Evolutionary conservation across 2,888 invertebrate species (phyloP).

Genomic region (Cantharis lateralis): DNA sequence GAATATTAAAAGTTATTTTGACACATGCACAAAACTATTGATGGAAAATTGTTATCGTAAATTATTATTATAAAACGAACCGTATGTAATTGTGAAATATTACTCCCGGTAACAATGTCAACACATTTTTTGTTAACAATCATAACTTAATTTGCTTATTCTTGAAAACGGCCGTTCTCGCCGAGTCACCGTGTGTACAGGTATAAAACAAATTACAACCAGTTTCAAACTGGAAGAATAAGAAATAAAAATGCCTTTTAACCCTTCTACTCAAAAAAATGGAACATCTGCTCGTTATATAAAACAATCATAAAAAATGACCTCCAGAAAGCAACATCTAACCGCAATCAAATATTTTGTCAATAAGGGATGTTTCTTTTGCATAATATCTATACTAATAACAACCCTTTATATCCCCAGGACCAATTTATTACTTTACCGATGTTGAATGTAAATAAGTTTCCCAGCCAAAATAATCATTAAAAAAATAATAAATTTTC

Average conservation of each 20-base stretch:
- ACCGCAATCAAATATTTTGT: constrained; percentile 12
- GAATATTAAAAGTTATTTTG: not conserved
- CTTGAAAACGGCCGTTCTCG: not conserved
- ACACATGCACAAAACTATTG: not conserved
- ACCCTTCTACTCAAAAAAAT: not conserved
- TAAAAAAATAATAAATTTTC: not conserved
- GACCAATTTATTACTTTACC: not conserved
- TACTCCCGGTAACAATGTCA: not conserved
- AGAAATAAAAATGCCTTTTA: not conserved
- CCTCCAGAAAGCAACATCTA: constrained; percentile 7
- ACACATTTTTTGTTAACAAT: not conserved
- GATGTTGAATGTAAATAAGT: not conserved
- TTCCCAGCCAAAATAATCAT: not conserved
- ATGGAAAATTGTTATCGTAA: not conserved
- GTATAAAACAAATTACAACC: not conserved
- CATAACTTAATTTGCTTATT: not conserved
- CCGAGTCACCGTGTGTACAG: not conserved
- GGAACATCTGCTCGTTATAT: constrained; percentile 13
- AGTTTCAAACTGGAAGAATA: not conserved
- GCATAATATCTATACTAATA: constrained; percentile 7
- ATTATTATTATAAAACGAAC: not conserved
- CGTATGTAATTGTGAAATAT: not conserved
- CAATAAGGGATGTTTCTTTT: constrained; percentile 14
- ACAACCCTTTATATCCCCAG: constrained; percentile 28
- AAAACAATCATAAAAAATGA: constrained; percentile 15